Evolutionary conservation across 2,797 vertebrate genomes (phyloP), one percentile per base, ranked within the genome.

Genomic region (Enteromius paludinosus): DNA sequence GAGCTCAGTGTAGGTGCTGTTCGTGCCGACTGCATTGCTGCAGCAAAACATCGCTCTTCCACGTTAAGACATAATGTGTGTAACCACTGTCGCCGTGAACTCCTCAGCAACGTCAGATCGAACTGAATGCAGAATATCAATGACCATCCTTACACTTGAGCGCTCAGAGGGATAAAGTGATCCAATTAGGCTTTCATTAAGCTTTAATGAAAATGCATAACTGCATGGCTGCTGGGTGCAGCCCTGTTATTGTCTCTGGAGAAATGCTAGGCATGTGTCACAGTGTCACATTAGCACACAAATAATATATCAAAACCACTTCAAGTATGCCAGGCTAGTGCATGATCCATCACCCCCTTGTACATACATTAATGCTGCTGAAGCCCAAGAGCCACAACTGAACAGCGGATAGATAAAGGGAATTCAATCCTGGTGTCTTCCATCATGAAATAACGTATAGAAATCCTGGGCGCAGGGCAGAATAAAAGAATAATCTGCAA

Each of bases 101-200:
- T 75, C 77, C 43, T 69, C 54, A 64, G 76, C 64, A 38, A 23
- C 41, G 9, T 64, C 73, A 83, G 64, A 79, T 64, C 25, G 45
- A 49, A 76, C 52, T 71, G 65, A 74, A 74, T 28, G 64, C 65
- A 56, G 82, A 84, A 84, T 86, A 80, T 80, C 79, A 87, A 86
- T 87, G 78, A 81, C 73, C 68, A 83, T 59, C 33, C 77, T 74
- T 80, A 73, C 56, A 70, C 79, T 80, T 79, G 76, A 82, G 79
- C 20, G 61, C 82, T 79, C 82, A 76, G 86, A 87, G 78, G 81
- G 70, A 84, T 79, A 86, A 87, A 86, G 79, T 86, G 86, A 84
- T 86, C 78, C 84, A 87, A 84, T 86, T 87, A 87, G 70, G 82
- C 83, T 84, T 86, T 84, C 76, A 86, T 87, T 86, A 82, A 83